A percentile compares a stretch with the other conserved stretches of the same genome.
These are phyloP conservation scores for Cantharis rustica DNA, from an alignment of 2,888 invertebrate species.

Conservation along the genomic window DNA sequence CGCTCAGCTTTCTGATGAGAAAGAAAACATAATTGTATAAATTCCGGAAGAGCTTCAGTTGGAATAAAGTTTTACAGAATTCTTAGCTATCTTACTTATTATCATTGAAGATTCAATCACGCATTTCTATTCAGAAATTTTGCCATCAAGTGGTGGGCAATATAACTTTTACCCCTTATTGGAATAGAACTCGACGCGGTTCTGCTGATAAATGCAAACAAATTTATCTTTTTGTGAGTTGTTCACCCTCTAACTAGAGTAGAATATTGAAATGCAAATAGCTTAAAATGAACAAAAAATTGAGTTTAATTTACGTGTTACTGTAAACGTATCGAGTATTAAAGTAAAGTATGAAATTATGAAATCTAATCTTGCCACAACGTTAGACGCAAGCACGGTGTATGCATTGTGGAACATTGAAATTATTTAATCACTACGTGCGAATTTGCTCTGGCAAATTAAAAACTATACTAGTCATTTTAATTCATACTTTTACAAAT, in stretches of 20 bases:
- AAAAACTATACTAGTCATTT: not conserved
- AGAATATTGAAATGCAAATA: constrained; percentile 37
- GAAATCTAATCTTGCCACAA: not conserved
- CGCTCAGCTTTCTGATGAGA: constrained; percentile 7
- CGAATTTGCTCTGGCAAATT: not conserved
- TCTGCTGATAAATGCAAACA: constrained; percentile 36
- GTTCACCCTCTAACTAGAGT: constrained; percentile 26
- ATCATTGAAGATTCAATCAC: constrained; percentile 27
- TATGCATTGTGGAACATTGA: not conserved
- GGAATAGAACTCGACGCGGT: constrained; percentile 23
- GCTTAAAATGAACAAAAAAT: constrained; percentile 35
- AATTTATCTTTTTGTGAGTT: constrained; percentile 34
- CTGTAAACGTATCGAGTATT: not conserved
- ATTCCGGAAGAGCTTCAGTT: constrained; percentile 11
- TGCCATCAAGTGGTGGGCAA: constrained; percentile 29
- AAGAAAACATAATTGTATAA: constrained; percentile 20
- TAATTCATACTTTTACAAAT: not conserved
- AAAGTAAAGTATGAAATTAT: not conserved
- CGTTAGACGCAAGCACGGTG: not conserved
- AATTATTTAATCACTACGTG: not conserved
- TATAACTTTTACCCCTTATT: constrained; percentile 33
- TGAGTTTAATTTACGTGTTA: constrained; percentile 33
- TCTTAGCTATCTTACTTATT: constrained; percentile 22
- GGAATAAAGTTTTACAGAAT: constrained; percentile 16
- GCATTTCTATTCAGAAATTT: constrained; percentile 27